Evolutionary conservation across 2,113 vertebrate genomes (phyloP).

Genomic region (Anoura caudifer): DNA sequence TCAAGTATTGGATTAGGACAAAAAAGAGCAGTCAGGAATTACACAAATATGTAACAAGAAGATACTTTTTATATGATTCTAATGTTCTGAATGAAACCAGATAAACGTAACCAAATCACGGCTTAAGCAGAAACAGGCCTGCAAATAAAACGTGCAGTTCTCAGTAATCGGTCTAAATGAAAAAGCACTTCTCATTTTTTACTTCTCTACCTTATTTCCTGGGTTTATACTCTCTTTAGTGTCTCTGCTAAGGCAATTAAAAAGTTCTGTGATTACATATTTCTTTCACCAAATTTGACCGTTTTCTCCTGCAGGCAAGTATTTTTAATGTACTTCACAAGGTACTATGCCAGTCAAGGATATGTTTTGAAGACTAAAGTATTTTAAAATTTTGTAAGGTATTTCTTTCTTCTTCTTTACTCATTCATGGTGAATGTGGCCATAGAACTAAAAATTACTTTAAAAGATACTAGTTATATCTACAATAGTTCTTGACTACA

Average conservation of each 20-base stretch:
- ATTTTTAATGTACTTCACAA: background rate
- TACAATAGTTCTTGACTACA: slow-evolving; percentile 8
- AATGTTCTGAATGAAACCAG: background rate
- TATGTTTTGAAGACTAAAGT: background rate
- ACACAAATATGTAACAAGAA: background rate
- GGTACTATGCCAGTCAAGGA: background rate
- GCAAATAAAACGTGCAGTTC: background rate
- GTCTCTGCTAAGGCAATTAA: background rate
- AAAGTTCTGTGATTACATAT: slow-evolving; percentile 24
- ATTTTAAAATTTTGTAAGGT: slow-evolving; percentile 3
- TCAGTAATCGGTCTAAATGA: background rate
- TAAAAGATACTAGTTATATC: slow-evolving; percentile 20
- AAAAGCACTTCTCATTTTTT: background rate
- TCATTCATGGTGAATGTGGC: background rate
- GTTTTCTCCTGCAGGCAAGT: background rate
- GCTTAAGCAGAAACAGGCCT: background rate
- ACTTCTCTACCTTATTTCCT: background rate
- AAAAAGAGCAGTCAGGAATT: background rate
- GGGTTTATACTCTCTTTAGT: background rate
- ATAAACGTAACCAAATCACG: background rate
- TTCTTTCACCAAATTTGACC: background rate
- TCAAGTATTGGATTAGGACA: background rate
- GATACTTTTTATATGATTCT: slow-evolving; percentile 9
- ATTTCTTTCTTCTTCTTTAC: slow-evolving; percentile 5
- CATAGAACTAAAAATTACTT: background rate